Conservation (phyloP, 1,140 invertebrate genomes). For the Meloidogyne exigua region DNA sequence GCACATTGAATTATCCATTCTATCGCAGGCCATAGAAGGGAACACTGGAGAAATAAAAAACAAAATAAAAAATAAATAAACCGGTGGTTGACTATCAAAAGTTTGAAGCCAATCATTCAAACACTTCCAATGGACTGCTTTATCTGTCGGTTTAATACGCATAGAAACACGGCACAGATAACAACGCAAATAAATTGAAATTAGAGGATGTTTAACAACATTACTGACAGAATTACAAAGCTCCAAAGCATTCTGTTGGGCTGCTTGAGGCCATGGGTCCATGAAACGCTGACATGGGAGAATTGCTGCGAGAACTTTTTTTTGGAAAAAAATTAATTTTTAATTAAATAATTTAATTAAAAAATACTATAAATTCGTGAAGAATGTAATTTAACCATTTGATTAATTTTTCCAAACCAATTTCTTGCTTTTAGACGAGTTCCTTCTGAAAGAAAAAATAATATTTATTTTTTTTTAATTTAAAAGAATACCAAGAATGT, state of each 20-base stretch:
- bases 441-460: constrained; percentile 71
- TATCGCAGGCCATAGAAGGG: constrained; percentile 45
- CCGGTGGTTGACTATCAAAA: constrained; percentile 34
- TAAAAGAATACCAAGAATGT: neutral
- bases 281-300: constrained; percentile 42
- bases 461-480: neutral
- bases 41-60: neutral
- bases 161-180: constrained; percentile 46
- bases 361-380: constrained; percentile 75
- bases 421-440: constrained; percentile 95
- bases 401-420: constrained; percentile 98
- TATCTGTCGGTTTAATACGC: constrained; percentile 35
- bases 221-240: constrained; percentile 27
- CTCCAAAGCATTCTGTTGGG: constrained; percentile 40
- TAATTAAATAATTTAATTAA: neutral
- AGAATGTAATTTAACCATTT: constrained; percentile 82
- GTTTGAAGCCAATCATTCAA: constrained; percentile 50
- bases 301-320: constrained; percentile 35
- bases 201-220: constrained; percentile 46
- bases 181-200: constrained; percentile 45
- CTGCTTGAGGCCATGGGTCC: constrained; percentile 34
- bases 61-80: constrained; percentile 4
- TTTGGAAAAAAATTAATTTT: constrained; percentile 6
- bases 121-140: constrained; percentile 42
- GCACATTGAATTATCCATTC: constrained; percentile 51